These are phyloP conservation scores for Tromatobia lineatoria DNA, from an alignment of 2,888 invertebrate species.

Conservation along the genomic window DNA sequence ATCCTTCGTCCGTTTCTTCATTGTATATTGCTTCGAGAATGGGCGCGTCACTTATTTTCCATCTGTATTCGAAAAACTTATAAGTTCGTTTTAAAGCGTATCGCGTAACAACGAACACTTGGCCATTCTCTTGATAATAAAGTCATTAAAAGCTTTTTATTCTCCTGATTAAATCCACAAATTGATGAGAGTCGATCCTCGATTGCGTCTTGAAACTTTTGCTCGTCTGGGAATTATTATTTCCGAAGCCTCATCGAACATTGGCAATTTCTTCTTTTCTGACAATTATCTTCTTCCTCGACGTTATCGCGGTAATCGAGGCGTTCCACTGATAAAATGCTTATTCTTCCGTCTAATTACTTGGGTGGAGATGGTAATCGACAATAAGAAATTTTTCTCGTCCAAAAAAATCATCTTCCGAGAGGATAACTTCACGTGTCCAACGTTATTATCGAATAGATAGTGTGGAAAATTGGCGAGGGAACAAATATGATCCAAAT, in stretches of 20 bases:
- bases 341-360: not conserved
- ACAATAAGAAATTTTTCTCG: not conserved
- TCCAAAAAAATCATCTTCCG: not conserved
- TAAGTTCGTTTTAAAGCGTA: not conserved
- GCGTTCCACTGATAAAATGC: too few relatives aligned
- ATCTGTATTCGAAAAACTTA: constrained; percentile 59
- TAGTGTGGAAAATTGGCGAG: not conserved
- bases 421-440: not conserved
- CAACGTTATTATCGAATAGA: not conserved
- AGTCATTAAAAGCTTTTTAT: constrained; percentile 61
- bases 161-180: constrained; percentile 22
- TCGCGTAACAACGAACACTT: constrained; percentile 41
- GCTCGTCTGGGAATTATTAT: not conserved
- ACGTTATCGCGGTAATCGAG: not conserved
- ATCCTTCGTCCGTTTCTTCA: constrained; percentile 11
- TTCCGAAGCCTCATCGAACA: not conserved
- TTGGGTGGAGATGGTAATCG: not conserved
- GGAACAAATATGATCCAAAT: not conserved
- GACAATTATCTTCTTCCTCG: not conserved
- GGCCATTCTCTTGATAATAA: constrained; percentile 35
- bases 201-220: not conserved
- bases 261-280: not conserved
- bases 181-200: not conserved
- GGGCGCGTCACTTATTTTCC: constrained; percentile 7
- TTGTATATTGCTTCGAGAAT: constrained; percentile 29